These are phyloP conservation scores for Caiman crocodilus DNA, from an alignment of 2,797 vertebrate genomes.

Conservation along the genomic window DNA sequence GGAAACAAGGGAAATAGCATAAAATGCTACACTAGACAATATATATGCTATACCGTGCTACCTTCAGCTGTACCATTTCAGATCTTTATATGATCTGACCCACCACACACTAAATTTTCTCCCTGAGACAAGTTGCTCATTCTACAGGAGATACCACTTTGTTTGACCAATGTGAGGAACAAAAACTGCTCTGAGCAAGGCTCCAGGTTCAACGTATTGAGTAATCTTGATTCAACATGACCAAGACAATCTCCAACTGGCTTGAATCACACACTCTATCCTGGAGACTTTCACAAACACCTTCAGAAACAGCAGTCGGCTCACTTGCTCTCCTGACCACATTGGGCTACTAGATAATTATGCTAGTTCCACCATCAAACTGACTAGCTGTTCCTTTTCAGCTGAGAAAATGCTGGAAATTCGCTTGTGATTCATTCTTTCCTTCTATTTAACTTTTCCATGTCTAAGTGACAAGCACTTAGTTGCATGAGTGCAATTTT, in stretches of 20 bases:
- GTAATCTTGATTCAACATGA: rapidly evolving
- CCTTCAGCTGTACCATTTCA: not conserved
- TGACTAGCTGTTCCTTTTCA: conserved; percentile 62
- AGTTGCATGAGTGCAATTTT: too few species aligned
- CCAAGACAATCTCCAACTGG: not conserved
- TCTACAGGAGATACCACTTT: rapidly evolving
- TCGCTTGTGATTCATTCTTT: conserved; percentile 69
- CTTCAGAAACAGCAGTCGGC: conserved; percentile 29
- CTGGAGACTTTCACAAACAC: not conserved
- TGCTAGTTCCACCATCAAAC: conserved; percentile 65
- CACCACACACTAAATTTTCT: rapidly evolving
- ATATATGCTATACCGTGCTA: rapidly evolving
- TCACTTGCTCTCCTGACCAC: not conserved
- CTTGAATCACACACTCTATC: conserved; percentile 15
- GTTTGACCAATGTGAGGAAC: not conserved
- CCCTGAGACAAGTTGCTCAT: rapidly evolving
- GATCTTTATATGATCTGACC: not conserved
- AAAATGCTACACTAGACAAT: not conserved
- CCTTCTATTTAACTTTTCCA: not conserved
- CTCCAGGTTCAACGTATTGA: not conserved
- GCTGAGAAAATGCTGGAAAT: conserved; percentile 65
- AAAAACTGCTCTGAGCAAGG: not conserved
- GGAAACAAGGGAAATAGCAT: not conserved
- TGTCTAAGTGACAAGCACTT: not conserved
- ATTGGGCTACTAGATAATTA: conserved; percentile 44